Conservation (phyloP, 2,888 invertebrate species). For the Hydroisotoma schaefferi region DNA sequence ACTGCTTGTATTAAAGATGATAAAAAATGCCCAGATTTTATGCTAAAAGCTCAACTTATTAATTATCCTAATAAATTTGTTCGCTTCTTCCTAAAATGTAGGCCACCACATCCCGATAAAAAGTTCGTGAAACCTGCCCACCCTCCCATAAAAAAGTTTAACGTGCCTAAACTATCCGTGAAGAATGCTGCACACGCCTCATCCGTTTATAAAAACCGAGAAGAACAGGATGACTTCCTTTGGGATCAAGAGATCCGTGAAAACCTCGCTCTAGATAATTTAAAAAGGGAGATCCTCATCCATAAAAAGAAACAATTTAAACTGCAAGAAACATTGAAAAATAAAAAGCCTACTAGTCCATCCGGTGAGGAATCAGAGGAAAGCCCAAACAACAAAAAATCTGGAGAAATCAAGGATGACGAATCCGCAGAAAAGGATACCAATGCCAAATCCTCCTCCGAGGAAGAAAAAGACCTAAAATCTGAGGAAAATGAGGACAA, state of each 20-base stretch:
- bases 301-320: slow-evolving; percentile 2
- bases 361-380: slow-evolving; percentile 10
- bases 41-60: no score
- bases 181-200: not conserved
- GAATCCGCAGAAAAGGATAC: slow-evolving; percentile 10
- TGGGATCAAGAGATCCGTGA: slow-evolving; percentile 25
- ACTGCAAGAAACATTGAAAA: no score
- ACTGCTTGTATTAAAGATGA: no score
- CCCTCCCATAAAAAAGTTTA: not conserved
- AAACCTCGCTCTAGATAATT: slow-evolving; percentile 16
- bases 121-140: no score
- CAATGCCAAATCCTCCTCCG: not conserved
- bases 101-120: no score
- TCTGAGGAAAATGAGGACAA: not conserved
- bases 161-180: not conserved
- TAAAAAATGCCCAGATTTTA: no score
- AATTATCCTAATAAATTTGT: no score
- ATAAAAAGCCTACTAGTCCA: not conserved
- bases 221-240: slow-evolving; percentile 17
- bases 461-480: slow-evolving; percentile 1
- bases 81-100: no score
- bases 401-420: slow-evolving; percentile 20
- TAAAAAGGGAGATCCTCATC: not conserved
- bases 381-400: slow-evolving; percentile 13
- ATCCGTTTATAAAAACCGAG: not conserved